A percentile compares a stretch with the other conserved stretches of the same genome.
Conservation (phyloP, 2,888 invertebrate genomes). For the Cheilosia grossa region DNA sequence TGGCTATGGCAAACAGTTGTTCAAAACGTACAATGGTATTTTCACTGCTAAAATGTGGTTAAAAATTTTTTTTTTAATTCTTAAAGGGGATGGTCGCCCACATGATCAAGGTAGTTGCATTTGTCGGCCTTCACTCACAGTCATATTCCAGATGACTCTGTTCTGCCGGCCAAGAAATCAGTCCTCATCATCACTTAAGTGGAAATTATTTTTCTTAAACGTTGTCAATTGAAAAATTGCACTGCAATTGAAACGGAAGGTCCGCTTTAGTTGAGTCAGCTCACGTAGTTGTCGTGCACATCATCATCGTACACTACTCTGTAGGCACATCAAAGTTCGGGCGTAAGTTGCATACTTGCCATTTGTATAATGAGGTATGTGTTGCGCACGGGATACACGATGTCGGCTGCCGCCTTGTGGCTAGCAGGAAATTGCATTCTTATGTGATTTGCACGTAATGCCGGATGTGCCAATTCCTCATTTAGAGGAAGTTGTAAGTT, state of each 20-base stretch:
- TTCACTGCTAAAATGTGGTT: too few species aligned
- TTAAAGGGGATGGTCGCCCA: too few species aligned
- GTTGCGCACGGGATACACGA: slow-evolving; percentile 43
- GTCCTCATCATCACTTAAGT: slow-evolving; percentile 31
- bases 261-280: slow-evolving; percentile 58
- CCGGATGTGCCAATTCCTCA: slow-evolving; percentile 48
- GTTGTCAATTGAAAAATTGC: slow-evolving; percentile 71
- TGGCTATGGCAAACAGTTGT: too few species aligned
- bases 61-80: too few species aligned
- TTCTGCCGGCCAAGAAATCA: background rate
- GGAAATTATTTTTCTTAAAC: slow-evolving; percentile 65
- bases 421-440: slow-evolving; percentile 62
- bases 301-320: background rate
- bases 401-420: slow-evolving; percentile 37
- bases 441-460: slow-evolving; percentile 33
- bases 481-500: slow-evolving; percentile 53
- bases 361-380: slow-evolving; percentile 59
- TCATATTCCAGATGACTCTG: background rate
- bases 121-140: slow-evolving; percentile 7
- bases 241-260: slow-evolving; percentile 61
- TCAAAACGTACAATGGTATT: too few species aligned
- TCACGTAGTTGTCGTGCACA: slow-evolving; percentile 59
- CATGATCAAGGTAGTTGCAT: too few species aligned
- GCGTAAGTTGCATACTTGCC: slow-evolving; percentile 42
- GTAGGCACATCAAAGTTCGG: slow-evolving; percentile 59